Conservation (phyloP, 1,140 invertebrate genomes). For the Sitodiplosis mosellana region DNA sequence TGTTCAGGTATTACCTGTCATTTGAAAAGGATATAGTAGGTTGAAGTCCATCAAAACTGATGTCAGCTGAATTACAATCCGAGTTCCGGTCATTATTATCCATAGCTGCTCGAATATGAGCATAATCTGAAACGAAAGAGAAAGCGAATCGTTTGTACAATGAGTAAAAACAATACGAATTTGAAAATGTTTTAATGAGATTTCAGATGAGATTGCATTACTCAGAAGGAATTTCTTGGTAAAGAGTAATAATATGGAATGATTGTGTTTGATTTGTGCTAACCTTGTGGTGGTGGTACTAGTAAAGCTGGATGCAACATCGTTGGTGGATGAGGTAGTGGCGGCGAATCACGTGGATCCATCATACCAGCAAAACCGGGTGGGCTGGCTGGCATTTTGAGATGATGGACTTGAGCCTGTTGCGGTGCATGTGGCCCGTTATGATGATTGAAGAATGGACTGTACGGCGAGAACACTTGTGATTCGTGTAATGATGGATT, state of each 20-base stretch:
- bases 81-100: constrained; percentile 60
- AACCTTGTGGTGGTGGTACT: constrained; percentile 54
- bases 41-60: constrained; percentile 74
- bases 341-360: constrained; percentile 55
- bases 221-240: no score
- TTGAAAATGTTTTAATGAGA: no score
- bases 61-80: constrained; percentile 74
- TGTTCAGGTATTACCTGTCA: not conserved
- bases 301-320: constrained; percentile 59
- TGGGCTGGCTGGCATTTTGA: constrained; percentile 28
- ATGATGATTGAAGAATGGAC: constrained; percentile 59
- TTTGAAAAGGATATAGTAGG: constrained; percentile 88
- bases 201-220: no score
- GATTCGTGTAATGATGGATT: constrained; percentile 90
- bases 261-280: no score
- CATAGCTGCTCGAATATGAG: constrained; percentile 43
- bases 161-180: no score
- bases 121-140: constrained; percentile 39
- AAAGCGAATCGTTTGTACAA: no score
- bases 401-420: constrained; percentile 29
- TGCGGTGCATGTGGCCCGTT: constrained; percentile 31
- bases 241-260: no score
- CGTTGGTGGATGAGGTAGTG: constrained; percentile 58
- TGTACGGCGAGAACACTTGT: constrained; percentile 80
- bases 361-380: constrained; percentile 38